These are phyloP conservation scores for Probosciger aterrimus DNA, from an alignment of 2,113 vertebrate species.

Conservation along the genomic window DNA sequence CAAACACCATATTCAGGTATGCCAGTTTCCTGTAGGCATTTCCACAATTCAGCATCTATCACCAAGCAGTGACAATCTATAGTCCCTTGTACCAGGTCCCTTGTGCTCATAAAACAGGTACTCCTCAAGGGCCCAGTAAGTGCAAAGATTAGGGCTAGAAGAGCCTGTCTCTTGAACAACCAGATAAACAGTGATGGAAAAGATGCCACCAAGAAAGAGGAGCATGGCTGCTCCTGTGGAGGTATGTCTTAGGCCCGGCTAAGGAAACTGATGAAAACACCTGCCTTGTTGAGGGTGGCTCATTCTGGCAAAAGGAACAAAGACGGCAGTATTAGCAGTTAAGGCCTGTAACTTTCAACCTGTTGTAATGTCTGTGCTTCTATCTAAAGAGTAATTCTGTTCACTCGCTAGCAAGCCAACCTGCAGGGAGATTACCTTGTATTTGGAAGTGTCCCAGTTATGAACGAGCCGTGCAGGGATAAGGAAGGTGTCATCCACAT, in stretches of 20 bases:
- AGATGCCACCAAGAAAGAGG: neutral
- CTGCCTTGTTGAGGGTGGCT: neutral
- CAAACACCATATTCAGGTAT: neutral
- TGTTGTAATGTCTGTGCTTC: neutral
- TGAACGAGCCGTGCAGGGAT: constrained; percentile 95
- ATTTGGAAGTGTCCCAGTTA: constrained; percentile 96
- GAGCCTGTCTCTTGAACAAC: neutral
- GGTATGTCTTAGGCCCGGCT: neutral
- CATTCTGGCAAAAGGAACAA: neutral
- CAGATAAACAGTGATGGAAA: neutral
- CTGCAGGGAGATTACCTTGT: constrained; percentile 82
- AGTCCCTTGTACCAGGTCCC: neutral
- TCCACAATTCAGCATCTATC: neutral
- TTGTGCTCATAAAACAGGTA: neutral
- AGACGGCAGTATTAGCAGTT: neutral
- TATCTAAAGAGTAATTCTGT: neutral
- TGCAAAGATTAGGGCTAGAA: neutral
- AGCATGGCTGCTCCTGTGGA: neutral
- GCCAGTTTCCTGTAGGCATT: neutral
- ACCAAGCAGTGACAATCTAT: neutral
- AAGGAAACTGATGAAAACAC: neutral
- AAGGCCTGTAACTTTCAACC: neutral
- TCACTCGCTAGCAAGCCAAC: neutral
- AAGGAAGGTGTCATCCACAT: constrained; percentile 92
- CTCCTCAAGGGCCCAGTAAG: neutral